These are phyloP conservation scores for Elegia similella DNA, from an alignment of 2,888 invertebrate species.

Conservation along the genomic window DNA sequence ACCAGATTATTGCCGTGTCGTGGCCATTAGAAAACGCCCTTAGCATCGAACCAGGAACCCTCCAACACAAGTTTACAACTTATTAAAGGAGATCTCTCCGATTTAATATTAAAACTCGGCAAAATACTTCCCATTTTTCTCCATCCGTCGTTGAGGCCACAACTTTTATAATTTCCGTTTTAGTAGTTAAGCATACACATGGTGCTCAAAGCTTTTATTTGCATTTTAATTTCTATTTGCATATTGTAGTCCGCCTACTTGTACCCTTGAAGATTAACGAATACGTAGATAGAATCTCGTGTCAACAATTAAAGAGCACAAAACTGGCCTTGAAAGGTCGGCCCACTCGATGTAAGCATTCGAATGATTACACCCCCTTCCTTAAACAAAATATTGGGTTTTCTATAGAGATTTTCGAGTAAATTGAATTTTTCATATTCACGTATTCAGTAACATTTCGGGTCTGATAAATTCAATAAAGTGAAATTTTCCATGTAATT, in stretches of 20 bases:
- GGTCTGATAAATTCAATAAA: no score
- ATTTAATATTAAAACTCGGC: conserved; percentile 61
- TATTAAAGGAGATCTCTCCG: conserved; percentile 66
- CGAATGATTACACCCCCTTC: neutral
- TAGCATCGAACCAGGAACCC: conserved; percentile 60
- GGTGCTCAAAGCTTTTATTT: neutral
- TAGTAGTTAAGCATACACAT: neutral
- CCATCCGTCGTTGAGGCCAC: conserved; percentile 32
- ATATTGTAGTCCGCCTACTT: neutral
- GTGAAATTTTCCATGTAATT: no score
- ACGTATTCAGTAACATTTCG: no score
- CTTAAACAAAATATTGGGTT: no score
- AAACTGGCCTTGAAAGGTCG: neutral
- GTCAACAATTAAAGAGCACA: neutral
- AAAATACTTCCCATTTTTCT: conserved; percentile 52
- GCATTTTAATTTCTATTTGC: neutral
- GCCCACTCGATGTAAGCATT: neutral
- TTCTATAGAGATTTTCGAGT: no score
- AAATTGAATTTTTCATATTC: no score
- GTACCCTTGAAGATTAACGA: neutral
- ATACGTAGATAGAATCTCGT: no score
- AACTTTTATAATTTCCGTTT: conserved; percentile 23
- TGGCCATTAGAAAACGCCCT: conserved; percentile 24
- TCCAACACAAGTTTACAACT: conserved; percentile 72
- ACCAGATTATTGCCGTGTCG: no score